These are phyloP conservation scores for Monoplex corrugatus DNA, from an alignment of 2,888 invertebrate genomes.

Conservation along the genomic window DNA sequence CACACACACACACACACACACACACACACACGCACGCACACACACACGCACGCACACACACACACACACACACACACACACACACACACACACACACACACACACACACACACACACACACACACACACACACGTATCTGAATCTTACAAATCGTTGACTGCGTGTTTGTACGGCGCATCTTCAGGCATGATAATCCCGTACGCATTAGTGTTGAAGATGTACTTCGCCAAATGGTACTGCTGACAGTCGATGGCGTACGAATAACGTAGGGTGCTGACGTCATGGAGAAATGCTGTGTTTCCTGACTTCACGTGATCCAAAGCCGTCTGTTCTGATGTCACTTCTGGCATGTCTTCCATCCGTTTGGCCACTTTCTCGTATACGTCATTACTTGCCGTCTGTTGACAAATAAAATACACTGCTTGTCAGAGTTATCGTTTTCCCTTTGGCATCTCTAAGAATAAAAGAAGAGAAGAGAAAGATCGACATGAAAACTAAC, in stretches of 20 bases:
- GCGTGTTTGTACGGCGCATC: slow-evolving; percentile 44
- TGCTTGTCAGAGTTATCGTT: too few relatives aligned
- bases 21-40: not conserved
- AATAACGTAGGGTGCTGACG: slow-evolving; percentile 49
- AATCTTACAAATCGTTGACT: slow-evolving; percentile 37
- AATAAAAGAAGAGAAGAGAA: not conserved
- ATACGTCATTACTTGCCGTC: slow-evolving; percentile 59
- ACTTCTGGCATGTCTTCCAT: slow-evolving; percentile 60
- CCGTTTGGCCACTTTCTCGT: slow-evolving; percentile 56
- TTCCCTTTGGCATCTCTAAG: too few relatives aligned
- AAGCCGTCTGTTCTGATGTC: slow-evolving; percentile 57
- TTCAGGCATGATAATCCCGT: slow-evolving; percentile 51
- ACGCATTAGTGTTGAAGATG: slow-evolving; percentile 53
- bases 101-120: slow-evolving; percentile 24
- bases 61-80: slow-evolving; percentile 13
- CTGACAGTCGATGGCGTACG: slow-evolving; percentile 45
- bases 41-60: slow-evolving; percentile 2
- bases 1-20: not conserved
- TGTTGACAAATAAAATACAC: slow-evolving; percentile 31
- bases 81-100: slow-evolving; percentile 39
- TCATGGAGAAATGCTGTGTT: slow-evolving; percentile 32
- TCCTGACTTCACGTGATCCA: slow-evolving; percentile 49
- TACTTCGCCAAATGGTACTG: slow-evolving; percentile 46
- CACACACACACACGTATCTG: not conserved
- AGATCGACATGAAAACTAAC: too few relatives aligned